Base-by-base conservation (phyloP, 2,113 vertebrate genomes). In the Quiscalus mexicanus region DNA sequence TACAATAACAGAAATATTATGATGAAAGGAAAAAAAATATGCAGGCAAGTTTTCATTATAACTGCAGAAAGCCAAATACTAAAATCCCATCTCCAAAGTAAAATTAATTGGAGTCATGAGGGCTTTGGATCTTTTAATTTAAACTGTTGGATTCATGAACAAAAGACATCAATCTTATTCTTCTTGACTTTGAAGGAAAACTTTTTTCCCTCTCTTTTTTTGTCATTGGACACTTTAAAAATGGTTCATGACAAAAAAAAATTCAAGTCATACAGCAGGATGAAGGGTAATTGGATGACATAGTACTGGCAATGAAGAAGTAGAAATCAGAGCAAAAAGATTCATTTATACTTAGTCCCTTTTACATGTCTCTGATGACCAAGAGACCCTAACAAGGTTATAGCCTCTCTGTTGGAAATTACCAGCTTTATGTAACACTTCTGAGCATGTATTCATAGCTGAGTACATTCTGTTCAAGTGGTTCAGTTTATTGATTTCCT, bases 211-310 rank as follows among this genome's bases (percentile, higher is more conserved):
- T 6, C 23, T 35, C 25, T 59, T 5, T 35, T 87, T 90, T 81
- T 89, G 33, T 92, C 76, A 84, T 33, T 81, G 31, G 18, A 87
- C 30, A 67, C 39, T 81, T 94, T 68, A 67, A 89, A 86, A 95
- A 84, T n/a, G 52, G 15, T 59, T 92, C 39, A 59, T 44, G 35
- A 67, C 76, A 28, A 74, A 89, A 95, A 95, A 93, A 82, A 45
- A 45, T 35, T 63, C 55, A 64, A 68, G 50, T 87, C 86, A 84
- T 49, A 95, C 33, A 78, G 79, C 5, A 6, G 60, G 31, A 75
- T 90, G 89, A 95, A 89, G 41, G 49, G 28, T 71, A 93, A 79
- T 73, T 89, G 88, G 52, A 93, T 94, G 88, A 77, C 79, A 80
- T 12, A 69, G n/a, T 39, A 56, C 59, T 52, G 33, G 16, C 53